Percentiles rank a stretch among this genome's conserved stretches.
Conservation (phyloP, 2,113 vertebrate species). For the Zosterops lateralis region DNA sequence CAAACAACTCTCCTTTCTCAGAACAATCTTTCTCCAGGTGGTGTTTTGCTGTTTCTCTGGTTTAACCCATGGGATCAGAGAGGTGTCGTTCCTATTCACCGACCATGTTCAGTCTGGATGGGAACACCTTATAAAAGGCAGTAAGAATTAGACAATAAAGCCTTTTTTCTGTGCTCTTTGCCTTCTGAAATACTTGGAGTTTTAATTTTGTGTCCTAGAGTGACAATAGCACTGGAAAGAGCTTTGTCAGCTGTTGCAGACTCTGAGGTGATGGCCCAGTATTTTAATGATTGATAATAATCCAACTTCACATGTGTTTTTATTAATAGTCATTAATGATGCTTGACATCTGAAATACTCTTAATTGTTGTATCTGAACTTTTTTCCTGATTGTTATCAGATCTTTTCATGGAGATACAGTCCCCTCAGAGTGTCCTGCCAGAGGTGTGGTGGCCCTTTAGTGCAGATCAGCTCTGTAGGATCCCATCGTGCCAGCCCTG, state of each 20-base stretch:
- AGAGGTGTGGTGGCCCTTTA: background rate
- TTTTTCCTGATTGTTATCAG: background rate
- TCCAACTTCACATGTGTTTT: background rate
- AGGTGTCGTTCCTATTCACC: too few species aligned
- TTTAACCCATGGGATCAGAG: too few species aligned
- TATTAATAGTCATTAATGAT: background rate
- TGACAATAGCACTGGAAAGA: background rate
- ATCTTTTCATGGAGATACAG: background rate
- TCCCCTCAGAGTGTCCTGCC: background rate
- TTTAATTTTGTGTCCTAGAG: too few species aligned
- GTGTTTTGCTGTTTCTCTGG: too few species aligned
- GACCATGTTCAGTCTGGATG: too few species aligned
- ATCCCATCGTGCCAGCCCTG: background rate
- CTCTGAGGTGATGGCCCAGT: background rate
- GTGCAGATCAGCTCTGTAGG: rapidly evolving
- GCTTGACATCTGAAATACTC: background rate
- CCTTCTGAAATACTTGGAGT: too few species aligned
- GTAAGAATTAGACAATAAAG: too few species aligned
- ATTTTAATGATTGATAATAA: background rate
- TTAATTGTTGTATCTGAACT: background rate
- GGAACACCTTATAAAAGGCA: too few species aligned
- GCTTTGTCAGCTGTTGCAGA: background rate
- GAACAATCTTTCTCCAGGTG: too few species aligned
- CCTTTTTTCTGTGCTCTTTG: too few species aligned
- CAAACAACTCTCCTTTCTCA: too few species aligned